Evolutionary conservation across 2,797 vertebrate species (phyloP).

Genomic region (Rallus crepitans): DNA sequence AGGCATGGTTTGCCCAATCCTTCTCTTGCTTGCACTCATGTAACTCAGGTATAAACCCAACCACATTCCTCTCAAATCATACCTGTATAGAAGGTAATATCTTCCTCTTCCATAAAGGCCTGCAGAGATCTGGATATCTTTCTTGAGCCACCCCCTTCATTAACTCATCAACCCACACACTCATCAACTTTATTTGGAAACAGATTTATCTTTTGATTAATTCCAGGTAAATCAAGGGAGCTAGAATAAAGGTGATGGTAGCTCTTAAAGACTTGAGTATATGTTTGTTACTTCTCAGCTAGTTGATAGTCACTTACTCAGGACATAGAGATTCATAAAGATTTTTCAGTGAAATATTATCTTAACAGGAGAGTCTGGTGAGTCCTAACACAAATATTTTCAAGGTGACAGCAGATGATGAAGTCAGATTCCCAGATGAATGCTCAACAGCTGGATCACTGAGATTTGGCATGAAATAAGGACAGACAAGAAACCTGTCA

Average conservation of each 20-base stretch:
- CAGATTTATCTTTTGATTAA: neutral
- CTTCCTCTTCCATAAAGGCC: neutral
- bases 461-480: neutral
- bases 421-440: neutral
- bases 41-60: neutral
- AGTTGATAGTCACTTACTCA: neutral
- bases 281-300: neutral
- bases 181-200: neutral
- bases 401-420: neutral
- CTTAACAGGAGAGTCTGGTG: neutral
- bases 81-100: neutral
- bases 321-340: neutral
- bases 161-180: neutral
- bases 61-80: neutral
- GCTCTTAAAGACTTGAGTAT: neutral
- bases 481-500: neutral
- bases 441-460: neutral
- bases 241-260: neutral
- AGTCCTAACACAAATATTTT: neutral
- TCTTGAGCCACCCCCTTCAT: neutral
- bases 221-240: neutral
- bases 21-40: neutral
- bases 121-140: neutral
- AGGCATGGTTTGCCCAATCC: slow-evolving; percentile 74
- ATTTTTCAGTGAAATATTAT: neutral